A percentile compares a stretch with the other conserved stretches of the same genome.
phyloP scores from a whole-genome alignment of 2,113 vertebrate genomes.

The Notothenia rossii region DNA sequence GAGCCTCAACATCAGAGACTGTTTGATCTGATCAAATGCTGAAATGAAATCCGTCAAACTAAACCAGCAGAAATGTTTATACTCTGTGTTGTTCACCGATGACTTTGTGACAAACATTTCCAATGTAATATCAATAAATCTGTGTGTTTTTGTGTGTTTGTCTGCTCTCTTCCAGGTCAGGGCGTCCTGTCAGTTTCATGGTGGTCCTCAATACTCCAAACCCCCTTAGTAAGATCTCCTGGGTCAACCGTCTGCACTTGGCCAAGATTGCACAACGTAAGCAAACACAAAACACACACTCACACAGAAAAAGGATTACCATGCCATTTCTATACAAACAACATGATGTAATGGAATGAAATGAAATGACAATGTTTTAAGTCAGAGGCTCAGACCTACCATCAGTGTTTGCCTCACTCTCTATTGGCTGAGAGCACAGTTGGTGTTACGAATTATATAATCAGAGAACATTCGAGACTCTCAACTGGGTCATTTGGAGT shows the following conservation, averaged over 20 bases:
- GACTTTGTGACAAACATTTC: not conserved
- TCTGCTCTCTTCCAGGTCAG: conserved; percentile 85
- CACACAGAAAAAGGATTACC: conserved; percentile 34
- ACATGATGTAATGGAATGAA: conserved; percentile 69
- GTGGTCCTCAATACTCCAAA: conserved; percentile 97
- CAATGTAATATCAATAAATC: not conserved
- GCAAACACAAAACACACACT: conserved; percentile 55
- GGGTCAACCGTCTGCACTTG: conserved; percentile 96
- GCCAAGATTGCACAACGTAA: conserved; percentile 94
- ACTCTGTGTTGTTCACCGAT: not conserved
- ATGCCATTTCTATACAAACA: conserved; percentile 45
- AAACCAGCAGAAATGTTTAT: not conserved
- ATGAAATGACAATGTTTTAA: conserved; percentile 56
- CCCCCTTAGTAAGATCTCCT: conserved; percentile 96
- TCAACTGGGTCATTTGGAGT: conserved; percentile 35
- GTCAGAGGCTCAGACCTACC: conserved; percentile 41
- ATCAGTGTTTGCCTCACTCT: conserved; percentile 35
- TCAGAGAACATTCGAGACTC: conserved; percentile 1
- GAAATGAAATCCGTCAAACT: not conserved
- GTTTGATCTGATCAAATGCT: not conserved
- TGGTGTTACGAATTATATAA: conserved; percentile 31
- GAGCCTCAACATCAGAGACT: not conserved
- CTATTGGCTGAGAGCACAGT: conserved; percentile 26
- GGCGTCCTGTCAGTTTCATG: conserved; percentile 95
- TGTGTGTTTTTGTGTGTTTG: conserved; percentile 23